A percentile compares a stretch with the other conserved stretches of the same genome.
Conservation (phyloP, 2,113 vertebrate species). For the Pelobates fuscus region DNA sequence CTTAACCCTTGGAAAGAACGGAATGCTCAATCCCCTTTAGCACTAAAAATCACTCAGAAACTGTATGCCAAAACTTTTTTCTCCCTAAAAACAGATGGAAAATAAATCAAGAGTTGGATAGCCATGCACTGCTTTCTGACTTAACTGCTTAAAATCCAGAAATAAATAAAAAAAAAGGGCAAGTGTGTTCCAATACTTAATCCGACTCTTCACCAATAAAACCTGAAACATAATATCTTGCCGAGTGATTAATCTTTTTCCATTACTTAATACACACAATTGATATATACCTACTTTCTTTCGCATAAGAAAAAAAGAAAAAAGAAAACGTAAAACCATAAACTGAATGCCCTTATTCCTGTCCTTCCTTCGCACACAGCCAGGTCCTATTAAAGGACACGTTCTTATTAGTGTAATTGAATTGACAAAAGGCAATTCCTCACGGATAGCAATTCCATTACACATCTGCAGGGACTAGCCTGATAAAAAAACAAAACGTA, state of each 20-base stretch:
- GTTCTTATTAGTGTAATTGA: constrained; percentile 38
- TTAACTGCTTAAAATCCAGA: not conserved
- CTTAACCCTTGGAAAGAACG: no score
- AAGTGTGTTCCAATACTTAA: constrained; percentile 10
- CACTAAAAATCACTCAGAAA: no score
- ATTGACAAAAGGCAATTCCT: constrained; percentile 21
- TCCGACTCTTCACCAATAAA: not conserved
- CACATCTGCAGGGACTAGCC: constrained; percentile 5
- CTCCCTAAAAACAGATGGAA: not conserved
- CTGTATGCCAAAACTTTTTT: no score
- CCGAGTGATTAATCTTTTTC: constrained; percentile 7
- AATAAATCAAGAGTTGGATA: not conserved
- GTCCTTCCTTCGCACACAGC: not conserved
- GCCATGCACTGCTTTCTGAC: not conserved
- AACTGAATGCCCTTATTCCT: not conserved
- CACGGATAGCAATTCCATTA: constrained; percentile 31
- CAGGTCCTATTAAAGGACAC: constrained; percentile 7
- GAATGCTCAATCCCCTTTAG: no score
- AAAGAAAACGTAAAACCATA: not conserved
- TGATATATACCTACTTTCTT: no score
- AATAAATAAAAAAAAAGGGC: not conserved
- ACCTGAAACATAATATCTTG: not conserved
- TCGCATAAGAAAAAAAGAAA: no score
- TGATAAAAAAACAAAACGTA: no score
- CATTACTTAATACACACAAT: no score